phyloP scores from a whole-genome alignment of 2,113 vertebrate species.

The Hypanus sabinus region DNA sequence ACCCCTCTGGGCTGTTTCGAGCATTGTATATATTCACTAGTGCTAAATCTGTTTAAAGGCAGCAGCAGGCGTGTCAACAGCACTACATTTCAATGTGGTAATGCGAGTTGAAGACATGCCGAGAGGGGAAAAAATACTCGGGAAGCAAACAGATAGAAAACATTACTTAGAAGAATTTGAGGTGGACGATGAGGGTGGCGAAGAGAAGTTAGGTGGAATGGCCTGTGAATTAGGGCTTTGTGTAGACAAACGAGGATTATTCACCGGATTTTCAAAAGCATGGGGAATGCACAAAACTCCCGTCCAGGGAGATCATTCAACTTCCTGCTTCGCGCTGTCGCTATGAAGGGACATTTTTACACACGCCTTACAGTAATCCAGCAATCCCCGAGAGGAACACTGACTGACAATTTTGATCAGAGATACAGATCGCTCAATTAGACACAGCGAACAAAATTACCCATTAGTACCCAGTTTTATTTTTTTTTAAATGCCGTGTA shows the following conservation, averaged over 20 bases:
- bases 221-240: too few species aligned
- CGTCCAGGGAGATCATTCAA: neutral
- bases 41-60: too few species aligned
- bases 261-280: neutral
- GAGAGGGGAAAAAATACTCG: neutral
- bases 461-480: neutral
- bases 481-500: neutral
- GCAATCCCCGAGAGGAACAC: neutral
- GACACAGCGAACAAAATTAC: neutral
- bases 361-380: neutral
- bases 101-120: neutral
- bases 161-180: neutral
- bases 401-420: too few species aligned
- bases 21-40: neutral
- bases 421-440: neutral
- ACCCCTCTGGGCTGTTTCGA: neutral
- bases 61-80: neutral
- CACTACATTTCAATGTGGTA: neutral
- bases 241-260: too few species aligned
- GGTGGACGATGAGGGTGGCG: neutral
- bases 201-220: neutral
- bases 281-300: neutral
- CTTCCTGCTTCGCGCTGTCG: neutral
- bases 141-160: neutral
- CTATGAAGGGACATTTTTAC: neutral